Conservation (phyloP, 2,797 vertebrate genomes). For the Benthosema pterotum region DNA sequence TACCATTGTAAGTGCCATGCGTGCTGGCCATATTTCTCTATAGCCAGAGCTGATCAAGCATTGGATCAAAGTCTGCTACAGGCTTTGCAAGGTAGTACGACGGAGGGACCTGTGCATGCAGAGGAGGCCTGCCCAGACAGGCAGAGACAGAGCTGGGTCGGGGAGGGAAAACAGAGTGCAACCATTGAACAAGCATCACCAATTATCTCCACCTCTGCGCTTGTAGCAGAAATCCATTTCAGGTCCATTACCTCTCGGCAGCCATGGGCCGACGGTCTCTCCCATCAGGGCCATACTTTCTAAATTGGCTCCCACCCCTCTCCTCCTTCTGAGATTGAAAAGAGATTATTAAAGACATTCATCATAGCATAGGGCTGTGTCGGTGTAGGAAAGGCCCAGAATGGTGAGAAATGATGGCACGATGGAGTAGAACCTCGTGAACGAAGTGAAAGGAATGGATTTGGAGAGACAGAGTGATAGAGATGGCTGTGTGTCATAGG, state of each 20-base stretch:
- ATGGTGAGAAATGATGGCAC: constrained; percentile 51
- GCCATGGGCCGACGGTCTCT: constrained; percentile 65
- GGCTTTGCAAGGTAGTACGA: constrained; percentile 36
- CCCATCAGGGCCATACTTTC: constrained; percentile 66
- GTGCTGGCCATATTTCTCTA: constrained; percentile 26
- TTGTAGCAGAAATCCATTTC: constrained; percentile 74
- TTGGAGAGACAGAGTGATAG: constrained; percentile 25
- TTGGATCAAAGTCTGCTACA: constrained; percentile 45
- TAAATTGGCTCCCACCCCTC: constrained; percentile 75
- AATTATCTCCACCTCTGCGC: constrained; percentile 72
- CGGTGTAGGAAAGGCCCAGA: constrained; percentile 55
- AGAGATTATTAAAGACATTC: constrained; percentile 79
- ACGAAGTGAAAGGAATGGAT: constrained; percentile 21
- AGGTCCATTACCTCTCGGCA: constrained; percentile 66
- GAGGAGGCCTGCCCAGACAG: constrained; percentile 34
- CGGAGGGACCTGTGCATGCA: constrained; percentile 38
- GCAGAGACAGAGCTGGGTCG: constrained; percentile 21
- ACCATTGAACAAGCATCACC: constrained; percentile 64
- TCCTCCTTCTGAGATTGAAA: constrained; percentile 72
- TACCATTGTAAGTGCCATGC: too few relatives aligned
- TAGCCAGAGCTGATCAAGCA: constrained; percentile 39
- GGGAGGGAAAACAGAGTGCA: constrained; percentile 49
- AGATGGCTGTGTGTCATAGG: constrained; percentile 37
- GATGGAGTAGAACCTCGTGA: constrained; percentile 22
- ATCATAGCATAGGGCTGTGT: constrained; percentile 60